Evolutionary conservation across 2,888 invertebrate genomes (phyloP).

Genomic region (Octodonta nipae): DNA sequence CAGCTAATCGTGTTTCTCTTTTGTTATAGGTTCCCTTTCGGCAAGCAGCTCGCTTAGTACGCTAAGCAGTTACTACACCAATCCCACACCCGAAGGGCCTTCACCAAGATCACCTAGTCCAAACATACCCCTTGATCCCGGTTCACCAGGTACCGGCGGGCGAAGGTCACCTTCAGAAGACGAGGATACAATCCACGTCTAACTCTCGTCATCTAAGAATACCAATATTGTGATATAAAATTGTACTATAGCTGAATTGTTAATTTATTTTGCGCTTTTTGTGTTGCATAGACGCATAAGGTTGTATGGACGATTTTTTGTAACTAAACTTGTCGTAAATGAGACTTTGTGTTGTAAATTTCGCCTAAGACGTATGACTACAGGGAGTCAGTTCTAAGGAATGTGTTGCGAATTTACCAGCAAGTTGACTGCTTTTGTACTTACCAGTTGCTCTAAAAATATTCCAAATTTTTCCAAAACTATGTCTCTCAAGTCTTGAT

Average conservation of each 20-base stretch:
- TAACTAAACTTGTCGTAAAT: too few relatives aligned
- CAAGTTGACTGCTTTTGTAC: too few relatives aligned
- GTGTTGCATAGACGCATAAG: constrained; percentile 26
- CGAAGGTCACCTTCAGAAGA: constrained; percentile 41
- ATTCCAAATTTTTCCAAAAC: too few relatives aligned
- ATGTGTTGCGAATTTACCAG: too few relatives aligned
- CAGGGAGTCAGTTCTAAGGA: too few relatives aligned
- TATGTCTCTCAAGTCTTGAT: too few relatives aligned
- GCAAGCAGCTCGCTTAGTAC: constrained; percentile 52
- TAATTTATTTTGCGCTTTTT: constrained; percentile 33
- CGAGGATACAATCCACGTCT: constrained; percentile 52
- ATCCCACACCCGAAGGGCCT: constrained; percentile 40
- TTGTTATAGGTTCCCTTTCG: constrained; percentile 41
- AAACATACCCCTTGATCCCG: constrained; percentile 48
- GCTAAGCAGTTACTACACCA: constrained; percentile 44
- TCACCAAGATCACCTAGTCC: constrained; percentile 37
- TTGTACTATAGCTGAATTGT: constrained; percentile 29
- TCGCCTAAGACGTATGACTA: too few relatives aligned
- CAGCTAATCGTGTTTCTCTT: background rate
- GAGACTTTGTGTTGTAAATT: too few relatives aligned
- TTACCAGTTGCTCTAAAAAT: too few relatives aligned
- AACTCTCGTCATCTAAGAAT: constrained; percentile 16
- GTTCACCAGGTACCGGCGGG: constrained; percentile 41
- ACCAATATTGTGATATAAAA: constrained; percentile 29
- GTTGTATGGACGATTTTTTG: constrained; percentile 22